A percentile compares a stretch with the other conserved stretches of the same genome.
These are phyloP conservation scores for Leuciscus idus DNA, from an alignment of 2,113 vertebrate species.

Conservation along the genomic window DNA sequence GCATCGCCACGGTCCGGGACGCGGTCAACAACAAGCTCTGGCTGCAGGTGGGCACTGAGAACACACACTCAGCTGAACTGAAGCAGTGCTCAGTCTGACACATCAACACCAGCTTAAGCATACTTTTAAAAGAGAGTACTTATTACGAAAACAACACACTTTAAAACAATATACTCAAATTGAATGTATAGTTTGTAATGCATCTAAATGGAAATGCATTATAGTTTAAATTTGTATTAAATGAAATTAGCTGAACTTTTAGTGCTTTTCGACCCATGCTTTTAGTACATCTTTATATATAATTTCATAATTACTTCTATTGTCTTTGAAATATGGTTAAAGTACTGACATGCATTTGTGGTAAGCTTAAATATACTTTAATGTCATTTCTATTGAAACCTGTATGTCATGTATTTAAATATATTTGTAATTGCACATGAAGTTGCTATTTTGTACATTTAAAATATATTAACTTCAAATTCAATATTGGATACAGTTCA, in stretches of 20 bases:
- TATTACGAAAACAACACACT: not conserved
- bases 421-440: not conserved
- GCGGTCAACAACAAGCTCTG: conserved; percentile 94
- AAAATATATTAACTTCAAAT: not conserved
- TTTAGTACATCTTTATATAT: too few species aligned
- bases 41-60: conserved; percentile 86
- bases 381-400: not conserved
- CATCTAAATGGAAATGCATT: not conserved
- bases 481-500: too few species aligned
- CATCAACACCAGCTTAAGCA: not conserved
- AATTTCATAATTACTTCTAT: not conserved
- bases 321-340: not conserved
- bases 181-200: not conserved
- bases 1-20: conserved; percentile 94
- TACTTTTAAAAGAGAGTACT: not conserved
- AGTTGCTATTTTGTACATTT: not conserved
- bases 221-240: not conserved
- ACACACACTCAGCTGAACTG: not conserved
- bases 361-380: not conserved
- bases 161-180: not conserved
- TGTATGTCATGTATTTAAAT: not conserved
- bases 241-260: not conserved
- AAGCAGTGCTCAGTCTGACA: too few species aligned
- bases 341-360: not conserved
- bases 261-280: too few species aligned